A percentile compares a stretch with the other conserved stretches of the same genome.
Evolutionary conservation across 64 coral and sea anemone species (phyloP).

Genomic region (Actinia tenebrosa): DNA sequence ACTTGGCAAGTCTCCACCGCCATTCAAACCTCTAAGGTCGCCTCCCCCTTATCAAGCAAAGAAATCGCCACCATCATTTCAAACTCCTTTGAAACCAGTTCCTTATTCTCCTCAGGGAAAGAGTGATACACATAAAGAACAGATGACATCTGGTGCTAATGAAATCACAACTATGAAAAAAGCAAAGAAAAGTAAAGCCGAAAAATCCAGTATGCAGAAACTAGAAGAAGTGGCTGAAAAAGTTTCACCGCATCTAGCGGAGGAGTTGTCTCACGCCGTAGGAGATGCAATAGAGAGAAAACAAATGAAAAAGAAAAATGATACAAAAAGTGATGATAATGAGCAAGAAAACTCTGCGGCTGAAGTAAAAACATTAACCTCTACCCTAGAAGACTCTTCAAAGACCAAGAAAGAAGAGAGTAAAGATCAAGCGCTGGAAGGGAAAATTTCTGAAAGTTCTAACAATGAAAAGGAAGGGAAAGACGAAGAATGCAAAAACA

Average conservation of each 20-base stretch:
- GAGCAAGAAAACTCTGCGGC: neutral
- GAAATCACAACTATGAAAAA: neutral
- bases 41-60: constrained; percentile 11
- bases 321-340: neutral
- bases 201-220: constrained; percentile 32
- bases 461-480: neutral
- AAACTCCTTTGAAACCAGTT: neutral
- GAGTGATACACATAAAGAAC: neutral
- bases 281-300: constrained; percentile 3
- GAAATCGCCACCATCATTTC: constrained; percentile 4
- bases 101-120: neutral
- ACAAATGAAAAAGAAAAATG: neutral
- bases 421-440: constrained; percentile 15
- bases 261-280: constrained; percentile 1
- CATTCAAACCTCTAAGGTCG: constrained; percentile 17
- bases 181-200: neutral
- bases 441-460: neutral
- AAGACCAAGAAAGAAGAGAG: constrained; percentile 3
- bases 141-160: neutral
- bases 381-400: neutral
- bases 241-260: constrained; percentile 3
- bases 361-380: neutral
- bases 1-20: constrained; percentile 5
- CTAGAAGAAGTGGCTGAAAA: constrained; percentile 20
- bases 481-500: neutral